Conservation (phyloP, 2,888 invertebrate genomes). For the Temnothorax ravouxi region DNA sequence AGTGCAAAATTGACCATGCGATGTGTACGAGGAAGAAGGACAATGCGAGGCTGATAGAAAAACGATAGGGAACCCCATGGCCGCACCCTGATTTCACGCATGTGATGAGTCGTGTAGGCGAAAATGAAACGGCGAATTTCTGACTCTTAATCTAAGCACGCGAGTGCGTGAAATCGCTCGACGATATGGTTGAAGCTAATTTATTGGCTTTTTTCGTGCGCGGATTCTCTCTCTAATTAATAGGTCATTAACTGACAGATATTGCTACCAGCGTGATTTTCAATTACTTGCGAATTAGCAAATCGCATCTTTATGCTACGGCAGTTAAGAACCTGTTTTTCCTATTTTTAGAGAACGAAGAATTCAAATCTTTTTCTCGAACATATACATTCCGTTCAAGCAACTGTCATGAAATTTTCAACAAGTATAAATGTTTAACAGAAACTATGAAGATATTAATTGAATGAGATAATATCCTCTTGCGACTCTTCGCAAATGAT, state of each 20-base stretch:
- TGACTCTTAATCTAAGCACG: slow-evolving; percentile 61
- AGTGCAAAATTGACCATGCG: slow-evolving; percentile 47
- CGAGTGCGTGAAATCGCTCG: slow-evolving; percentile 60
- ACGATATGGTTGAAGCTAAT: slow-evolving; percentile 69
- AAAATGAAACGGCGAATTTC: slow-evolving; percentile 62
- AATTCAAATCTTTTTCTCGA: not conserved
- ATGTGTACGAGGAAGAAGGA: slow-evolving; percentile 57
- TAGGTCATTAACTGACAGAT: not conserved
- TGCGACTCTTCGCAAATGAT: not conserved
- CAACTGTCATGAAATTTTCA: not conserved
- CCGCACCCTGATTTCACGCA: slow-evolving; percentile 79
- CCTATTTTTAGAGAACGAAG: not conserved
- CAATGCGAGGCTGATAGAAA: slow-evolving; percentile 45
- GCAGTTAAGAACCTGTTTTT: not conserved
- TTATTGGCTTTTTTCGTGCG: slow-evolving; percentile 61
- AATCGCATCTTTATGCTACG: not conserved
- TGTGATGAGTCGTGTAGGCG: slow-evolving; percentile 74
- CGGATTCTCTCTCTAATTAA: slow-evolving; percentile 18
- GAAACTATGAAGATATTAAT: not conserved
- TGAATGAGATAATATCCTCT: not conserved
- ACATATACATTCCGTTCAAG: slow-evolving; percentile 1
- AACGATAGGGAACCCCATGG: slow-evolving; percentile 58
- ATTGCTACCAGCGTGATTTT: not conserved
- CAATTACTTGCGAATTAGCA: not conserved
- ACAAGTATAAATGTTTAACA: not conserved